Percentiles rank a stretch among this genome's conserved stretches.
These are phyloP conservation scores for Lottia scabra DNA, from an alignment of 2,888 invertebrate genomes.

Conservation along the genomic window DNA sequence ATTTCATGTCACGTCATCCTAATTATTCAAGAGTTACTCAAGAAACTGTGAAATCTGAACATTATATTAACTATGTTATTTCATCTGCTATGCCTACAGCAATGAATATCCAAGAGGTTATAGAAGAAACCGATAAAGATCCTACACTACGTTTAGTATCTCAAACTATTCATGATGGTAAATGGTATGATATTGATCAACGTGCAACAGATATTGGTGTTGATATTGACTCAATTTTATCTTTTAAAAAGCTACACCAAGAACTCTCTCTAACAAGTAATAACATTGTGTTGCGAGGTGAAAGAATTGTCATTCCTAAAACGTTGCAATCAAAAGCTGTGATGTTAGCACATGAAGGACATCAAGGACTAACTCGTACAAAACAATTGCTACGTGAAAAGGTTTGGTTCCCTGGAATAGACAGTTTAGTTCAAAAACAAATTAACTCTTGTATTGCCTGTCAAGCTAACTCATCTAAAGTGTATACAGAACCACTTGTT, in stretches of 20 bases:
- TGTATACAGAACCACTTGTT: neutral
- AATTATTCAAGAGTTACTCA: neutral
- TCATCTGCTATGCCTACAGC: slow-evolving; percentile 34
- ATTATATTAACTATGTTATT: slow-evolving; percentile 26
- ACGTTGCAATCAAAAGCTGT: too few species aligned
- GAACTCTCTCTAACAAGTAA: too few species aligned
- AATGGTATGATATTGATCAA: slow-evolving; percentile 21
- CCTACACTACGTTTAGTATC: slow-evolving; percentile 21
- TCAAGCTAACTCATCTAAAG: neutral
- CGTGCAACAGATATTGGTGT: too few species aligned
- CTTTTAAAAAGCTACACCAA: too few species aligned
- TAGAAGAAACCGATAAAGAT: slow-evolving; percentile 20
- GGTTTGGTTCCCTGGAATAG: too few species aligned
- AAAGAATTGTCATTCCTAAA: too few species aligned
- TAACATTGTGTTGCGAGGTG: too few species aligned
- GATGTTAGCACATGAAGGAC: slow-evolving; percentile 38
- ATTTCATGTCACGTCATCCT: slow-evolving; percentile 40
- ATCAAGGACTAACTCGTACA: slow-evolving; percentile 42
- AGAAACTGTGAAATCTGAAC: slow-evolving; percentile 21
- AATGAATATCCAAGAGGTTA: slow-evolving; percentile 30
- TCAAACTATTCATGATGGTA: slow-evolving; percentile 22
- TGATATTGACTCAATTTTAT: too few species aligned
- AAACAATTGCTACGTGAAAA: slow-evolving; percentile 38
- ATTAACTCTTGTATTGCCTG: slow-evolving; percentile 27
- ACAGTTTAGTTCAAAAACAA: slow-evolving; percentile 32